These are phyloP conservation scores for Hormiphora californensis DNA, from an alignment of 37 sponge, comb jelly and placozoan genomes.

Conservation along the genomic window DNA sequence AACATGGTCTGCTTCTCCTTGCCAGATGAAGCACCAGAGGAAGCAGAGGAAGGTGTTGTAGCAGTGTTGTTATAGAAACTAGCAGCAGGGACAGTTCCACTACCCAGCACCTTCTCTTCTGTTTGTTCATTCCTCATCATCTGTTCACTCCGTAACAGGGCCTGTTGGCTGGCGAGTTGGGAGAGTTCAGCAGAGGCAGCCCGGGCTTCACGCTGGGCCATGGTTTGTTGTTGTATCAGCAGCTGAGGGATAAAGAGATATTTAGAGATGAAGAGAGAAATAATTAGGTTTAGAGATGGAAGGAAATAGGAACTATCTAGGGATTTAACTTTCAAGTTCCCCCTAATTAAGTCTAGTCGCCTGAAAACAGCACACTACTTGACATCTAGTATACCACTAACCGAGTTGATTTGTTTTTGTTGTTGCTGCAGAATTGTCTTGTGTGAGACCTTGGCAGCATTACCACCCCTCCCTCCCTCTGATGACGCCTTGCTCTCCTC, in stretches of 20 bases:
- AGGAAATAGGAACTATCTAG: neutral
- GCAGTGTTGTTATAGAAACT: no score
- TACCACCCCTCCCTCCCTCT: neutral
- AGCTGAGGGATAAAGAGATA: constrained; percentile 16
- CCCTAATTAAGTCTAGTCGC: no score
- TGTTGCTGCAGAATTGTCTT: constrained; percentile 46
- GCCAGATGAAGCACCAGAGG: neutral
- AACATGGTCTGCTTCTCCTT: constrained; percentile 22
- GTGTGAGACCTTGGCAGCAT: constrained; percentile 8
- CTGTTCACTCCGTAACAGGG: neutral
- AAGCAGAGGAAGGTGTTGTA: constrained; percentile 20
- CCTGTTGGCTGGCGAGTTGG: neutral
- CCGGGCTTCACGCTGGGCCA: constrained; percentile 16
- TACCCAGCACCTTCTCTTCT: constrained; percentile 25
- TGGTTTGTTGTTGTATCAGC: constrained; percentile 36
- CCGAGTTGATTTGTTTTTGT: constrained; percentile 52
- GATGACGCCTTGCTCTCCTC: neutral
- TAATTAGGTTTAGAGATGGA: neutral
- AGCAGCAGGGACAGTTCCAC: constrained; percentile 43
- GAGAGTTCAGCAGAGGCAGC: neutral
- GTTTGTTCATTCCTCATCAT: neutral
- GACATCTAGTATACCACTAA: neutral
- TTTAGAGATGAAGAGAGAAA: neutral
- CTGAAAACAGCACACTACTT: no score
- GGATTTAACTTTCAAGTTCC: neutral